phyloP scores from a whole-genome alignment of 1,140 invertebrate species.

The Eueides isabella region DNA sequence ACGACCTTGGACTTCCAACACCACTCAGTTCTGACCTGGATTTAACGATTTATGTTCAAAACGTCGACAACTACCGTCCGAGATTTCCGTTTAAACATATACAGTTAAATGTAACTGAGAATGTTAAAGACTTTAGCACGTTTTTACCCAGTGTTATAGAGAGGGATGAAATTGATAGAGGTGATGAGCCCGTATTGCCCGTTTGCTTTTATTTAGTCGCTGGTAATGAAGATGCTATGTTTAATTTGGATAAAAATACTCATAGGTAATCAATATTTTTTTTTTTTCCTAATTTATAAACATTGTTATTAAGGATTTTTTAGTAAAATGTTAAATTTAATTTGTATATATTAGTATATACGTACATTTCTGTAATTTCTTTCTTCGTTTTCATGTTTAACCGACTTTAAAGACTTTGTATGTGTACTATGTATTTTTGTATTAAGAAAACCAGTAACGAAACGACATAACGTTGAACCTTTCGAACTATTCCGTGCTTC shows the following conservation, averaged over 20 bases:
- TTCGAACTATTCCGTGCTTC: no score
- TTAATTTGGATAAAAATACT: conserved; percentile 88
- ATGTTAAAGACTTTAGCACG: conserved; percentile 85
- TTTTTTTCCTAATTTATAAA: no score
- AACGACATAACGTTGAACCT: no score
- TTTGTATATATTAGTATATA: neutral
- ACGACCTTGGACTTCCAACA: conserved; percentile 92
- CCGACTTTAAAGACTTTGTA: no score
- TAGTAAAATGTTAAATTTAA: no score
- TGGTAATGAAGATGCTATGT: conserved; percentile 89
- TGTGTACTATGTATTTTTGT: no score
- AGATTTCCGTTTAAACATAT: conserved; percentile 91
- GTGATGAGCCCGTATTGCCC: conserved; percentile 88
- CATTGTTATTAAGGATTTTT: no score
- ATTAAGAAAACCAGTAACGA: no score
- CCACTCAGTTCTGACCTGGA: conserved; percentile 93
- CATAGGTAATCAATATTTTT: conserved; percentile 84
- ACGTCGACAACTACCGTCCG: conserved; percentile 95
- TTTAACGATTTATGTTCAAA: conserved; percentile 93
- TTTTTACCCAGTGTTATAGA: conserved; percentile 92
- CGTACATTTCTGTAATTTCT: neutral
- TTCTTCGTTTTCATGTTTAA: neutral
- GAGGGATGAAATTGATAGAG: conserved; percentile 91
- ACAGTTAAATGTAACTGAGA: conserved; percentile 91
- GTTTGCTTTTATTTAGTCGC: conserved; percentile 94